Evolutionary conservation across 2,888 invertebrate species (phyloP).

Genomic region (Lithosia quadra): DNA sequence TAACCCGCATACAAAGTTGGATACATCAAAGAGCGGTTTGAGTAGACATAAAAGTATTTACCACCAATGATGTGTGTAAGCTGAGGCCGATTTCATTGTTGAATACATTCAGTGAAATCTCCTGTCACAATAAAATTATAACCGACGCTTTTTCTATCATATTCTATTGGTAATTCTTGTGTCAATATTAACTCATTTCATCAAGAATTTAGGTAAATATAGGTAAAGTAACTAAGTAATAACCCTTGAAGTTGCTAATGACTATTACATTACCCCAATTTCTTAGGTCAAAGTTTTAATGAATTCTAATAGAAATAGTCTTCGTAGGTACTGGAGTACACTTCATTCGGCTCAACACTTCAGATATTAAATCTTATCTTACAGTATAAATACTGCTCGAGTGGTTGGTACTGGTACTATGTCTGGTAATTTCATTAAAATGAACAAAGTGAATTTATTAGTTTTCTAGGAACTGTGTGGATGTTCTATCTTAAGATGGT

Average conservation of each 20-base stretch:
- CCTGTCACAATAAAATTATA: neutral
- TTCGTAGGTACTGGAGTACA: conserved; percentile 16
- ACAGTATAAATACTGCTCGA: conserved; percentile 10
- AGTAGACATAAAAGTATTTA: neutral
- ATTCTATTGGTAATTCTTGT: neutral
- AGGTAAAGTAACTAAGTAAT: too few species aligned
- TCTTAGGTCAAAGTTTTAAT: conserved; percentile 12
- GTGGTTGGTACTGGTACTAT: conserved; percentile 9
- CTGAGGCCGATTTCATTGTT: conserved; percentile 1
- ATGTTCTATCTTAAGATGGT: too few species aligned
- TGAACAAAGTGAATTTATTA: conserved; percentile 23
- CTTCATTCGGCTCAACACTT: conserved; percentile 15
- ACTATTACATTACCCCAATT: neutral
- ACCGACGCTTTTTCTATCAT: too few species aligned
- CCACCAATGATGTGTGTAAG: neutral
- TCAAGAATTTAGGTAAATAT: too few species aligned
- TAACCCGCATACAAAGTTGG: conserved; percentile 7
- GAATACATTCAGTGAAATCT: neutral
- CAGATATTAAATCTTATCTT: conserved; percentile 19
- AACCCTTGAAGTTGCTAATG: neutral
- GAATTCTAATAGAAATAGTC: conserved; percentile 22
- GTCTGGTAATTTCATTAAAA: conserved; percentile 3
- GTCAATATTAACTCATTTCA: neutral
- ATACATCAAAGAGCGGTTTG: neutral
- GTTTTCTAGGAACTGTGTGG: conserved; percentile 5